These are phyloP conservation scores for Tetraodon nigroviridis DNA, from an alignment of 2,113 vertebrate genomes.

Conservation along the genomic window DNA sequence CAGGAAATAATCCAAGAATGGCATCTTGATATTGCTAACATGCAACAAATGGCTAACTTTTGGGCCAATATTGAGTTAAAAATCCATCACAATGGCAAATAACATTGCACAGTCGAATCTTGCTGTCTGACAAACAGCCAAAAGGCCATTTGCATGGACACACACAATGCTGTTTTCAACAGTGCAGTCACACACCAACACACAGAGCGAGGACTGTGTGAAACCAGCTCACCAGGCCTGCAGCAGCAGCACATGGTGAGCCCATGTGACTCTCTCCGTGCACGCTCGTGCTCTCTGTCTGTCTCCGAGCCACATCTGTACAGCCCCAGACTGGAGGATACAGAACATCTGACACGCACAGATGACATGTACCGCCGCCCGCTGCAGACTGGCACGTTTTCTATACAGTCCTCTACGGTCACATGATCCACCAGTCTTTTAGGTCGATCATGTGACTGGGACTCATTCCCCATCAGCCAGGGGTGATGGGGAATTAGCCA, in stretches of 20 bases:
- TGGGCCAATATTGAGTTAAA: not conserved
- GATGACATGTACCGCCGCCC: not conserved
- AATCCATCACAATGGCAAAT: not conserved
- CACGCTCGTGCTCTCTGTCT: slow-evolving; percentile 30
- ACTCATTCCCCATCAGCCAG: slow-evolving; percentile 6
- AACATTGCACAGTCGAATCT: not conserved
- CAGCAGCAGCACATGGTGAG: slow-evolving; percentile 61
- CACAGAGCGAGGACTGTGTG: slow-evolving; percentile 44
- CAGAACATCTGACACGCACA: slow-evolving; percentile 19
- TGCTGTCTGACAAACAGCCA: not conserved
- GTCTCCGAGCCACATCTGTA: slow-evolving; percentile 48
- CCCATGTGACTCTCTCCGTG: slow-evolving; percentile 68
- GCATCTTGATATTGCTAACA: too few species aligned
- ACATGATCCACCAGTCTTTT: too few species aligned
- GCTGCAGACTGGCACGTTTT: not conserved
- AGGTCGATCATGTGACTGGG: slow-evolving; percentile 1
- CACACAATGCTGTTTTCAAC: slow-evolving; percentile 3
- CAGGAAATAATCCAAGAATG: too few species aligned
- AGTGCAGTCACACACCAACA: slow-evolving; percentile 23
- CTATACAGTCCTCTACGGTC: too few species aligned
- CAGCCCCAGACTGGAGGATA: slow-evolving; percentile 12
- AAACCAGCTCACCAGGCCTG: slow-evolving; percentile 37
- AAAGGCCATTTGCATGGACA: slow-evolving; percentile 22
- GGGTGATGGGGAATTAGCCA: slow-evolving; percentile 24
- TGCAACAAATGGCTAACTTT: too few species aligned